Evolutionary conservation across 1,140 invertebrate species (phyloP).

Genomic region (Drosophila bocki): DNA sequence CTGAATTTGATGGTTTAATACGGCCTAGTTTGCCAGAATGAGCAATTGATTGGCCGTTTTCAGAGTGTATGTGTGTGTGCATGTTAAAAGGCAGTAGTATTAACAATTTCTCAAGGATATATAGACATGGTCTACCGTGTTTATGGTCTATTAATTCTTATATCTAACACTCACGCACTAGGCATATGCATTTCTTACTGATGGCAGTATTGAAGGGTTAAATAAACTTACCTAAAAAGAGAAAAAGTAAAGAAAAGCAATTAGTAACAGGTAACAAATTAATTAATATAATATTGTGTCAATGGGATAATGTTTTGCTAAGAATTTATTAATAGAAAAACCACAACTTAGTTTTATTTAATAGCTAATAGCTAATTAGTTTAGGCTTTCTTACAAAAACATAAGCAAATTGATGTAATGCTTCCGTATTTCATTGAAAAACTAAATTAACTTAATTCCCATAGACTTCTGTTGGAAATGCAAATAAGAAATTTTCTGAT

Average conservation of each 20-base stretch:
- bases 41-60: slow-evolving; percentile 46
- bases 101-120: neutral
- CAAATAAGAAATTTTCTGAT: neutral
- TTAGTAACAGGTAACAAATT: slow-evolving; percentile 9
- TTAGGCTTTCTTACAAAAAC: neutral
- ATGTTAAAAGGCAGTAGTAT: slow-evolving; percentile 1
- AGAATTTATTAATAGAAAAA: neutral
- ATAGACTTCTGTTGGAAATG: neutral
- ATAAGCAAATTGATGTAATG: neutral
- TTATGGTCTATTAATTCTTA: slow-evolving; percentile 32
- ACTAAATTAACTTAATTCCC: neutral
- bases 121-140: neutral
- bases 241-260: slow-evolving; percentile 9
- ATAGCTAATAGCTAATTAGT: neutral
- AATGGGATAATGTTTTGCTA: neutral
- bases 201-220: slow-evolving; percentile 11
- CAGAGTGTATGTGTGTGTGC: neutral
- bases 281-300: neutral
- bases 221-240: slow-evolving; percentile 69
- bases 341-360: neutral
- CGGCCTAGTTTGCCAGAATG: slow-evolving; percentile 17
- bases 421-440: neutral
- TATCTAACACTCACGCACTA: slow-evolving; percentile 62
- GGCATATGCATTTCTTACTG: slow-evolving; percentile 8
- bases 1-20: slow-evolving; percentile 43